These are phyloP conservation scores for Papilio glaucus DNA, from an alignment of 1,140 invertebrate genomes.

Conservation along the genomic window DNA sequence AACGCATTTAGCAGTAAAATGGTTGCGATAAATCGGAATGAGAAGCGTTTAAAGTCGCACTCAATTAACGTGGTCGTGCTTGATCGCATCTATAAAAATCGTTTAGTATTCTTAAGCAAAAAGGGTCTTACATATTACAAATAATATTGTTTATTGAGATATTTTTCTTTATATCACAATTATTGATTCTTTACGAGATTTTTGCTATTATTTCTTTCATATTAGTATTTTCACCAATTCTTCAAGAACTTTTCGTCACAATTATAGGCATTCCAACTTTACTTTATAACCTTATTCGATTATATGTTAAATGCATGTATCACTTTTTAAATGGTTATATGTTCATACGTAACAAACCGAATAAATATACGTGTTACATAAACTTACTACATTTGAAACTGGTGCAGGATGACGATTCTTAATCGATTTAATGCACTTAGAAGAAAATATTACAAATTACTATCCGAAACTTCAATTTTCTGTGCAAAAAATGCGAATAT, in stretches of 20 bases:
- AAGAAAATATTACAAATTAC: not conserved
- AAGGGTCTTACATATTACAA: too few relatives aligned
- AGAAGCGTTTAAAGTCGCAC: not conserved
- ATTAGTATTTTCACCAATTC: too few relatives aligned
- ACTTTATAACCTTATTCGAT: not conserved
- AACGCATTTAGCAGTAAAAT: slow-evolving; percentile 22
- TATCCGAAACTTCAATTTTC: not conserved
- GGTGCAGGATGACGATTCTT: slow-evolving; percentile 5
- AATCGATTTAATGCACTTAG: slow-evolving; percentile 2
- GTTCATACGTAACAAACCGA: not conserved
- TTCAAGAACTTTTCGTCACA: too few relatives aligned
- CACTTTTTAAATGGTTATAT: not conserved
- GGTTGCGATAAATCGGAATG: not conserved
- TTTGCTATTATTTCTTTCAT: too few relatives aligned
- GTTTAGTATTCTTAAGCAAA: too few relatives aligned
- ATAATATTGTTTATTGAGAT: too few relatives aligned
- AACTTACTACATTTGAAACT: not conserved
- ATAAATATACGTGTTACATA: slow-evolving; percentile 1
- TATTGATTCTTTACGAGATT: too few relatives aligned
- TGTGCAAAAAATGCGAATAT: not conserved
- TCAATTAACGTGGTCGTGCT: too few relatives aligned
- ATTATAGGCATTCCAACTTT: not conserved
- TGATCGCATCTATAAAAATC: too few relatives aligned
- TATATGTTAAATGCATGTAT: not conserved
- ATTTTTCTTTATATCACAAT: too few relatives aligned